phyloP scores from a whole-genome alignment of 1,140 invertebrate genomes.

The Cydia amplana region DNA sequence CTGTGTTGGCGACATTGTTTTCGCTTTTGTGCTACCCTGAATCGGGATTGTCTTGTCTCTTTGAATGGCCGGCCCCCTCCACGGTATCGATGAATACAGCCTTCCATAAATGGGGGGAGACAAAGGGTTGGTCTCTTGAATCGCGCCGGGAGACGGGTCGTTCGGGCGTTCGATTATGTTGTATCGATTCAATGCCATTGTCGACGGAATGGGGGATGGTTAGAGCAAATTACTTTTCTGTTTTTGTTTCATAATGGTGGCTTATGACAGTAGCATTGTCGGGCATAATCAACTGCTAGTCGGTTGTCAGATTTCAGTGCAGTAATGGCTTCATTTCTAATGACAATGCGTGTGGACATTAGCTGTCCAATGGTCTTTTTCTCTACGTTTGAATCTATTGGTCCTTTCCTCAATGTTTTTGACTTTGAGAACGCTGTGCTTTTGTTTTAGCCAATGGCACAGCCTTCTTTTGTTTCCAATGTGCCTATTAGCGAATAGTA shows the following conservation, averaged over 20 bases:
- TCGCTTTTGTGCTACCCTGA: conserved; percentile 78
- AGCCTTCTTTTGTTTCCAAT: background rate
- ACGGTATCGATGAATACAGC: conserved; percentile 74
- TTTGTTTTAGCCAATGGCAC: conserved; percentile 12
- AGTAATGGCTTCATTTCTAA: conserved; percentile 6
- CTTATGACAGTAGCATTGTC: conserved; percentile 36
- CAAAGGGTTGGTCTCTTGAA: conserved; percentile 78
- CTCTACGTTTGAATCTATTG: background rate
- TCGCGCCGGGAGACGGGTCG: conserved; percentile 73
- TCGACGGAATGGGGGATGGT: conserved; percentile 71
- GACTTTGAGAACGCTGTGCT: background rate
- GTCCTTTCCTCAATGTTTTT: background rate
- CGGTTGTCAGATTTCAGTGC: conserved; percentile 1
- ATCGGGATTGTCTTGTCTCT: conserved; percentile 80
- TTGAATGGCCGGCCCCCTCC: conserved; percentile 77
- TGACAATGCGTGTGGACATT: background rate
- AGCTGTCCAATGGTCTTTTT: background rate
- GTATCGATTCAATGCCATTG: conserved; percentile 76
- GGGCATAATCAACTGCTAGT: conserved; percentile 22
- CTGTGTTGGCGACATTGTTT: conserved; percentile 79
- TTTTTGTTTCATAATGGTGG: conserved; percentile 61
- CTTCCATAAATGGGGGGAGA: conserved; percentile 75
- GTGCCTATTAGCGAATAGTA: background rate
- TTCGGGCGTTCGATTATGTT: conserved; percentile 75
- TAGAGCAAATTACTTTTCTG: conserved; percentile 78